A percentile compares a stretch with the other conserved stretches of the same genome.
Evolutionary conservation across 2,797 vertebrate species (phyloP).

Genomic region (Pantherophis vulpinus): DNA sequence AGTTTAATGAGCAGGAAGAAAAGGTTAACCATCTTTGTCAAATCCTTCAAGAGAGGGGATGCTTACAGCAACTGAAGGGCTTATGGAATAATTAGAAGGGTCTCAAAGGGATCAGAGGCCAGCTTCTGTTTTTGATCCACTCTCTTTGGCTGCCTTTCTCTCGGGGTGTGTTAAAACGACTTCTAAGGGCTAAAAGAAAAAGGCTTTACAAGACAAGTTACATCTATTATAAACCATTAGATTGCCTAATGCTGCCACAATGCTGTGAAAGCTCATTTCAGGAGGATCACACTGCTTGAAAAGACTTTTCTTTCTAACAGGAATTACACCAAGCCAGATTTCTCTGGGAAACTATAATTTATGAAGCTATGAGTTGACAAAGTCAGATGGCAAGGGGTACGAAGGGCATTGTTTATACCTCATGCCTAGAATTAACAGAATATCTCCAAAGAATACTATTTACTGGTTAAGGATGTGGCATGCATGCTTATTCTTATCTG

Average conservation of each 20-base stretch:
- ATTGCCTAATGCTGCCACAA: slow-evolving; percentile 17
- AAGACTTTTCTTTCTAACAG: not conserved
- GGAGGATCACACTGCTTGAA: not conserved
- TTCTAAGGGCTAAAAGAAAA: slow-evolving; percentile 2
- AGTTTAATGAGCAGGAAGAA: slow-evolving; percentile 47
- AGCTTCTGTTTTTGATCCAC: not conserved
- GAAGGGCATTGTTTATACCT: not conserved
- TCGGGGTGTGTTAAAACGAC: not conserved
- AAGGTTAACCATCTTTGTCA: slow-evolving; percentile 45
- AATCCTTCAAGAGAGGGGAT: slow-evolving; percentile 29
- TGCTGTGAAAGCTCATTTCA: not conserved
- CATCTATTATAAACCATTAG: slow-evolving; percentile 17
- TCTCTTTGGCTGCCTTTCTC: slow-evolving; percentile 15
- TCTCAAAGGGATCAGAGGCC: not conserved
- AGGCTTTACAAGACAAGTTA: slow-evolving; percentile 10
- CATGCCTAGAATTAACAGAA: not conserved
- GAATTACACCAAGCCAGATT: not conserved
- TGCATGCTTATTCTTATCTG: not conserved
- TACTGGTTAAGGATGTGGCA: not conserved
- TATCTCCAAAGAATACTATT: not conserved
- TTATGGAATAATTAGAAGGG: not conserved
- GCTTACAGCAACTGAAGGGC: slow-evolving; percentile 3
- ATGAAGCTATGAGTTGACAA: not conserved
- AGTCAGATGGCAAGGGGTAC: not conserved
- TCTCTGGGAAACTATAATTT: not conserved